Base-by-base conservation (phyloP, 1,140 invertebrate genomes). In the Bursaphelenchus mucronatus region DNA sequence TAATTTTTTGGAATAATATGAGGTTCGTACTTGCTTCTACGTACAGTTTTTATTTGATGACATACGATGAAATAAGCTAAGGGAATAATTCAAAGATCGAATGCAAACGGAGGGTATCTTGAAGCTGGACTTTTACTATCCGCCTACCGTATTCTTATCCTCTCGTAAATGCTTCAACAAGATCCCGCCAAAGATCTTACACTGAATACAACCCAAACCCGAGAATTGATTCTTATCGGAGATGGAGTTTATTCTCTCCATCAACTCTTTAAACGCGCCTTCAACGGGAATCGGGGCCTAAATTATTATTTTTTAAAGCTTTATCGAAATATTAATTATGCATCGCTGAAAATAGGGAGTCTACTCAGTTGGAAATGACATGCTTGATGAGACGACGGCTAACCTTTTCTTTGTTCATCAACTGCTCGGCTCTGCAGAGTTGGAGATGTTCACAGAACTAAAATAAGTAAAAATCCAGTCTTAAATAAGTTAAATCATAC, bases 381-480 rank as follows among this genome's bases (percentile, higher is more conserved):
- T 61, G 64, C 50, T 41, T 46, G 15, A 74, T 53, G 45, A 64
- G 45, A 19, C 61, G 62, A 41, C 66, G 21, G 51, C 64, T 67
- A 44, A 67, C 65, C 47, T 68, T 67, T 39, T 67, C 30, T 13
- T 69, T 68, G 39, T 21, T 40, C 13, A 21, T 6, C 15, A 51
- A 43, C 62, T 41, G 64, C 39, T 47, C 44, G 55, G 19, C 49
- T 45, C 70, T 69, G 69, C 76, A 78, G 53, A 80, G 66, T 46
- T 69, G 66, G 45, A 78, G 49, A 41, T 78, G 64, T n/a, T 68
- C 70, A 61, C 76, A 78, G 59, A 74, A 75, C 74, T 75, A 50
- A 69, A 55, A 40, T 6, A 15, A 55, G 69, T 45, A 45, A 44
- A 40, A 17, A 45, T 11, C 17, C 43, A 21, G 15, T 3, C 39